Evolutionary conservation across 1,140 invertebrate genomes (phyloP).

Genomic region (Armadillidium nasatum): DNA sequence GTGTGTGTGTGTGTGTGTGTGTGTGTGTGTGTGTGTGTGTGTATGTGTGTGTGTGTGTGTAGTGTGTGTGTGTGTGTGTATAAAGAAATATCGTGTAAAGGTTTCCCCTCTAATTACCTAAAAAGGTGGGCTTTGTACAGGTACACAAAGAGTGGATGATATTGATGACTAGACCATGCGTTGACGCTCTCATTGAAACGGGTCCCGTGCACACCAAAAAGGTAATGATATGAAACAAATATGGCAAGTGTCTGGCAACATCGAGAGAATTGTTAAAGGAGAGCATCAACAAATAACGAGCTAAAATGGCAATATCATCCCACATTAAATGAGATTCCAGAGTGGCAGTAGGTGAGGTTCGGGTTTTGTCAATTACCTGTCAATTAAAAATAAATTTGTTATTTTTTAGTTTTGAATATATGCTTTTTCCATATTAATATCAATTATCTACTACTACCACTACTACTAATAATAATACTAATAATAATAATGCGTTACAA

Average conservation of each 20-base stretch:
- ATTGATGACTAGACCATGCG: conserved; percentile 94
- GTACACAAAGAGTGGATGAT: conserved; percentile 97
- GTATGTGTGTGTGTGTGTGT: too few species aligned
- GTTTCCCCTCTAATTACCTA: too few species aligned
- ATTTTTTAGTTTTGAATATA: too few species aligned
- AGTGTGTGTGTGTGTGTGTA: too few species aligned
- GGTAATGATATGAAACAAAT: conserved; percentile 92
- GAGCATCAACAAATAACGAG: conserved; percentile 91
- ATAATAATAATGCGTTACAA: conserved; percentile 19
- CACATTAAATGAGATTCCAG: conserved; percentile 95
- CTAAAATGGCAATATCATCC: conserved; percentile 94
- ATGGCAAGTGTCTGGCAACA: conserved; percentile 88
- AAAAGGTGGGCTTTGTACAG: conserved; percentile 88
- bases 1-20: too few species aligned
- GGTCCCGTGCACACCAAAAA: conserved; percentile 92
- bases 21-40: too few species aligned
- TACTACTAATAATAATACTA: too few species aligned
- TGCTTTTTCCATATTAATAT: too few species aligned
- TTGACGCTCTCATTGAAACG: conserved; percentile 89
- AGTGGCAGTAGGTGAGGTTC: conserved; percentile 84
- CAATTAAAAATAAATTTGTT: background rate
- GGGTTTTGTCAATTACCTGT: conserved; percentile 88
- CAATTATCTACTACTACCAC: background rate
- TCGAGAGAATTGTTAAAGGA: conserved; percentile 98
- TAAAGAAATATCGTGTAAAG: too few species aligned